Base-by-base conservation (phyloP, 2,888 invertebrate genomes). In the Diploptera punctata region DNA sequence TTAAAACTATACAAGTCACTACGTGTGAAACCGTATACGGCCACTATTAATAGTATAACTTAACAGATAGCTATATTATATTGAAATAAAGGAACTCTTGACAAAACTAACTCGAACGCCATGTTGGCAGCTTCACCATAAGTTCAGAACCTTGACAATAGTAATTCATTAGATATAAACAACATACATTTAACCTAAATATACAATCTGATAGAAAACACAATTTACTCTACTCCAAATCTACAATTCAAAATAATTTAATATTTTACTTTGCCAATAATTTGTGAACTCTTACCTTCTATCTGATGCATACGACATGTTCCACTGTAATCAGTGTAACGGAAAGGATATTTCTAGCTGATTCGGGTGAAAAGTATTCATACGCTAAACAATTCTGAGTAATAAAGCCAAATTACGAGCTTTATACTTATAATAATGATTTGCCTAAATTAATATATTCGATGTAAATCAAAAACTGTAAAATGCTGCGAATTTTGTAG, bases 281-380 rank as follows among this genome's bases (percentile, higher is more conserved):
- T 75, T 75, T 77, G 76, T 78, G 77, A 79, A 79, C 82, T 88
- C 90, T 91, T 90, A 92, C 93, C 91, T 91, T 89, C 91, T 88
- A 86, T 93, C 92, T 84, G 89, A 86, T 84, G 89, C 87, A 89
- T 88, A 90, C 86, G 93, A 93, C 93, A 93, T 93, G 90, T 90
- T 92, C 88, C 88, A 89, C 89, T 90, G 88, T 88, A 87, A 88
- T 77, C 89, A 86, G 89, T 87, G 87, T 88, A 89, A 89, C 89
- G 89, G 89, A 91, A 91, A 91, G 89, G 86, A 68, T 57, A 67
- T 62, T 68, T 67, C 57, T 24, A 31, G 57, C 44, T 24, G 31
- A 52, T 33, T 60, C 43, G 57, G 31, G 9, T 33, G 21, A 69
- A 29, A 69, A 38, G 73, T 75, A 71, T 73, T 68, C 70, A 65